Conservation (phyloP, 2,113 vertebrate genomes). For the Varanus komodoensis region DNA sequence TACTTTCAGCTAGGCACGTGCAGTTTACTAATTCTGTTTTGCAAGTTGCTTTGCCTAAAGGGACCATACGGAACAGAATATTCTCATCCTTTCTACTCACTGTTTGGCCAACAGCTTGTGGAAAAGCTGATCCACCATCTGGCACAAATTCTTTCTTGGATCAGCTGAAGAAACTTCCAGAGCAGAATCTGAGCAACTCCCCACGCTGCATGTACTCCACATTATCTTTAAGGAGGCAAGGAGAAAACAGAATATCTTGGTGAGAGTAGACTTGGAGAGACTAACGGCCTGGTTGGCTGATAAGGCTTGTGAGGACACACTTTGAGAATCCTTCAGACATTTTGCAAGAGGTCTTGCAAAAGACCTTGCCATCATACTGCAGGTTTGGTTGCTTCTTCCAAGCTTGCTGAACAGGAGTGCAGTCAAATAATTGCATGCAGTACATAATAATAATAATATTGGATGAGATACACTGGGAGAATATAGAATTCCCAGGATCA, state of each 20-base stretch:
- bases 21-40: neutral
- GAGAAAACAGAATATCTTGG: neutral
- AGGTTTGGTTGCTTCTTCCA: neutral
- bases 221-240: neutral
- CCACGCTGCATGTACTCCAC: neutral
- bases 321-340: neutral
- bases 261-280: neutral
- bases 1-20: neutral
- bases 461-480: neutral
- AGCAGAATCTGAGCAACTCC: neutral
- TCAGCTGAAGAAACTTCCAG: neutral
- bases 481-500: neutral
- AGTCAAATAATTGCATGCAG: neutral
- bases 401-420: neutral
- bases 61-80: neutral
- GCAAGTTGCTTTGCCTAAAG: neutral
- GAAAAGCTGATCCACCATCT: neutral
- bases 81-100: neutral
- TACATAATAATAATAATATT: neutral
- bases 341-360: neutral
- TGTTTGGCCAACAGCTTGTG: neutral
- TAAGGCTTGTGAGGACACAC: neutral
- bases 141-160: neutral
- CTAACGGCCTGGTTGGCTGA: too few species aligned
- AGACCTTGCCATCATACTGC: neutral